A percentile compares a stretch with the other conserved stretches of the same genome.
phyloP scores from a whole-genome alignment of 2,888 invertebrate species.

The Calliopum simillimum region DNA sequence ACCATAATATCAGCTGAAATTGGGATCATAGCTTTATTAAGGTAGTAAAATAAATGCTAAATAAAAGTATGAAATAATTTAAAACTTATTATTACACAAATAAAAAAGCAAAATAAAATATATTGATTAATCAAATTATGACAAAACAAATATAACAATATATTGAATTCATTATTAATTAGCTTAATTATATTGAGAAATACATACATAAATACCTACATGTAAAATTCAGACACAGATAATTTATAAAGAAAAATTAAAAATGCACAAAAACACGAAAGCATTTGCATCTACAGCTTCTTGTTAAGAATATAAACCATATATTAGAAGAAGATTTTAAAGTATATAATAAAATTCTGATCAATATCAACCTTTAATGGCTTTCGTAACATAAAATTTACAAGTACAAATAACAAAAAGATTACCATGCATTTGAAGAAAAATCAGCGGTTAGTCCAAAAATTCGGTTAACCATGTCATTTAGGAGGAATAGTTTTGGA shows the following conservation, averaged over 20 bases:
- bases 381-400: too few species aligned
- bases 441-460: too few species aligned
- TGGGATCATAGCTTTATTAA: constrained; percentile 79
- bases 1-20: constrained; percentile 70
- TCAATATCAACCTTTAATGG: too few species aligned
- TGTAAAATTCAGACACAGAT: background rate
- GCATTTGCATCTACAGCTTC: too few species aligned
- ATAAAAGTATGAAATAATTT: constrained; percentile 39
- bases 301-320: too few species aligned
- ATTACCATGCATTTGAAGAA: too few species aligned
- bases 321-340: too few species aligned
- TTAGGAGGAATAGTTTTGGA: too few species aligned
- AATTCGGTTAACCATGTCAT: too few species aligned
- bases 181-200: constrained; percentile 11
- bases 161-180: constrained; percentile 10
- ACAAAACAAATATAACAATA: background rate
- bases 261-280: background rate
- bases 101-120: constrained; percentile 30
- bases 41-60: constrained; percentile 59
- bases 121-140: constrained; percentile 6
- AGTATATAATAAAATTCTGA: too few species aligned
- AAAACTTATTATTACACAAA: constrained; percentile 29
- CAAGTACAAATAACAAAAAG: too few species aligned
- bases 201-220: constrained; percentile 5
- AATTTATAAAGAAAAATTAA: background rate